These are phyloP conservation scores for Leptinotarsa undecemlineata DNA, from an alignment of 1,140 invertebrate species.

Conservation along the genomic window DNA sequence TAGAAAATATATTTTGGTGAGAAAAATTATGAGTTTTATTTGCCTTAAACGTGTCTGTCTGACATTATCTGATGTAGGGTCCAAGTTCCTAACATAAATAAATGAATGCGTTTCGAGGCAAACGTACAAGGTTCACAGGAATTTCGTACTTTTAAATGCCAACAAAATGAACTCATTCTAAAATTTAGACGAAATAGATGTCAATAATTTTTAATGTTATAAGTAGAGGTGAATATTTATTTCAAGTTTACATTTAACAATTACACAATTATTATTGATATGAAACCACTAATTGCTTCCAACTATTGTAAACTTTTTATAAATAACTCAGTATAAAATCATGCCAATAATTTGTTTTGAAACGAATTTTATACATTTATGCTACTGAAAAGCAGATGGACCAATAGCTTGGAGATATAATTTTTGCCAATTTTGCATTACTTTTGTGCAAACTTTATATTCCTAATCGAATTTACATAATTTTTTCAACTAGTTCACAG, in stretches of 20 bases:
- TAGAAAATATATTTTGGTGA: conserved; percentile 52
- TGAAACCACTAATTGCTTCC: conserved; percentile 40
- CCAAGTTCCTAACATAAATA: conserved; percentile 46
- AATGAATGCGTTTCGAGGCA: conserved; percentile 17
- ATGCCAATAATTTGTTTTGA: conserved; percentile 49
- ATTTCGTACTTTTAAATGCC: conserved; percentile 48
- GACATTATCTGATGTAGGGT: conserved; percentile 42
- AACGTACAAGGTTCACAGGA: conserved; percentile 48
- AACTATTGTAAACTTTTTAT: conserved; percentile 45
- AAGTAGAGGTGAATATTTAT: conserved; percentile 50
- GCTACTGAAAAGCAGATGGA: not conserved
- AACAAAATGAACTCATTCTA: conserved; percentile 50
- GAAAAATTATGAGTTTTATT: conserved; percentile 48
- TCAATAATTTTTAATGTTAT: conserved; percentile 47
- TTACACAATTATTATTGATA: conserved; percentile 37
- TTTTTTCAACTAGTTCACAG: too few relatives aligned
- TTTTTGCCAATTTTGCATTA: conserved; percentile 20
- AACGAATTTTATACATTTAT: conserved; percentile 1
- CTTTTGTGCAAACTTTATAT: not conserved
- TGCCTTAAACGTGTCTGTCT: conserved; percentile 40
- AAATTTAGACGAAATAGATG: conserved; percentile 47
- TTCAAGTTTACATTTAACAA: conserved; percentile 46
- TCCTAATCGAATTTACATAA: too few relatives aligned
- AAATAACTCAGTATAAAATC: conserved; percentile 44
- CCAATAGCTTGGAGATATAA: conserved; percentile 16